Evolutionary conservation across 2,888 invertebrate genomes (phyloP).

Genomic region (Cremastinae sp.): DNA sequence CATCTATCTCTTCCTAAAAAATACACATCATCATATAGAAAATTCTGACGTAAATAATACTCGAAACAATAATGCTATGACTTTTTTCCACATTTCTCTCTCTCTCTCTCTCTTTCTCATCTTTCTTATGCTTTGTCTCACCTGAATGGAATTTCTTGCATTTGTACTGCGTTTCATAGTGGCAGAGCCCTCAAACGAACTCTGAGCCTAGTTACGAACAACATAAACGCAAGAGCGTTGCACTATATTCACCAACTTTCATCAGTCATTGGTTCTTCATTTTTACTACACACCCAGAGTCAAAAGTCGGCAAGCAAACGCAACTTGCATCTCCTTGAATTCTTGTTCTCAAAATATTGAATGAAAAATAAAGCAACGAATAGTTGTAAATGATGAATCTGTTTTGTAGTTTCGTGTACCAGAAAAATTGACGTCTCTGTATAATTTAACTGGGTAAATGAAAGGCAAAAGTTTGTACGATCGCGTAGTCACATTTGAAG

Average conservation of each 20-base stretch:
- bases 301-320: neutral
- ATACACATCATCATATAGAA: slow-evolving; percentile 5
- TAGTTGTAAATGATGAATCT: too few species aligned
- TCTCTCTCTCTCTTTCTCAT: neutral
- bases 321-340: neutral
- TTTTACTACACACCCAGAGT: too few species aligned
- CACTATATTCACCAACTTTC: too few species aligned
- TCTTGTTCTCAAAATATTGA: too few species aligned
- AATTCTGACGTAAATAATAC: neutral
- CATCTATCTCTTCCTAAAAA: slow-evolving; percentile 77
- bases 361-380: too few species aligned
- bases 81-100: neutral
- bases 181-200: slow-evolving; percentile 56
- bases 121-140: slow-evolving; percentile 51
- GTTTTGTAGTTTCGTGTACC: too few species aligned
- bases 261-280: slow-evolving; percentile 46
- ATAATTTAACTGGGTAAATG: slow-evolving; percentile 11
- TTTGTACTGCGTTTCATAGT: slow-evolving; percentile 70
- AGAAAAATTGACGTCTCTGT: neutral
- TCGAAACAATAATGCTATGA: neutral
- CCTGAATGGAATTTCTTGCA: slow-evolving; percentile 67
- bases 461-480: neutral
- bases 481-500: slow-evolving; percentile 2
- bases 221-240: neutral
- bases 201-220: slow-evolving; percentile 1